These are phyloP conservation scores for Cydia amplana DNA, from an alignment of 1,140 invertebrate genomes.

Conservation along the genomic window DNA sequence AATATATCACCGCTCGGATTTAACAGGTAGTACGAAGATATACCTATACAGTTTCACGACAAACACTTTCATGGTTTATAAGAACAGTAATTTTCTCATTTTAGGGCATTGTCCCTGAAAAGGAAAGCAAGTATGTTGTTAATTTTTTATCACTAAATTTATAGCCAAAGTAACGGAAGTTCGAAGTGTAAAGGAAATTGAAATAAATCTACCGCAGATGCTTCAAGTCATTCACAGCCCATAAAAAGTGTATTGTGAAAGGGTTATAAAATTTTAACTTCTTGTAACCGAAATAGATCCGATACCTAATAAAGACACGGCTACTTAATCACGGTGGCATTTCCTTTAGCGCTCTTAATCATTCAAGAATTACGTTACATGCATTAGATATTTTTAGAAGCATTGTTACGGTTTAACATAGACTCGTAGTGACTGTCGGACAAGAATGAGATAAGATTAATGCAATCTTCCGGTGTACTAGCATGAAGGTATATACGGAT, in stretches of 20 bases:
- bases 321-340: slow-evolving; percentile 29
- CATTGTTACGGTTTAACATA: neutral
- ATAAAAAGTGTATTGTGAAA: slow-evolving; percentile 64
- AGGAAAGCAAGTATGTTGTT: slow-evolving; percentile 53
- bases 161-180: slow-evolving; percentile 67
- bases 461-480: neutral
- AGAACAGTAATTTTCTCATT: slow-evolving; percentile 42
- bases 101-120: slow-evolving; percentile 52
- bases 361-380: slow-evolving; percentile 10
- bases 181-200: slow-evolving; percentile 71
- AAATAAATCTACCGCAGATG: slow-evolving; percentile 75
- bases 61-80: neutral
- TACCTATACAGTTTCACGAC: neutral
- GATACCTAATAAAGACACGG: slow-evolving; percentile 26
- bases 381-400: neutral
- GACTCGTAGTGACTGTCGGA: neutral
- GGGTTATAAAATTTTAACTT: slow-evolving; percentile 64
- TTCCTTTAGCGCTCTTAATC: slow-evolving; percentile 28
- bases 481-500: no score
- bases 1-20: neutral
- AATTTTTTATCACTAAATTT: slow-evolving; percentile 72
- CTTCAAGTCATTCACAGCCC: slow-evolving; percentile 65
- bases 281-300: slow-evolving; percentile 56
- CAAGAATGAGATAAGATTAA: neutral
- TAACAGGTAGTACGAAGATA: neutral